These are phyloP conservation scores for Drosophila parabipectinata DNA, from an alignment of 1,140 invertebrate species.

Conservation along the genomic window DNA sequence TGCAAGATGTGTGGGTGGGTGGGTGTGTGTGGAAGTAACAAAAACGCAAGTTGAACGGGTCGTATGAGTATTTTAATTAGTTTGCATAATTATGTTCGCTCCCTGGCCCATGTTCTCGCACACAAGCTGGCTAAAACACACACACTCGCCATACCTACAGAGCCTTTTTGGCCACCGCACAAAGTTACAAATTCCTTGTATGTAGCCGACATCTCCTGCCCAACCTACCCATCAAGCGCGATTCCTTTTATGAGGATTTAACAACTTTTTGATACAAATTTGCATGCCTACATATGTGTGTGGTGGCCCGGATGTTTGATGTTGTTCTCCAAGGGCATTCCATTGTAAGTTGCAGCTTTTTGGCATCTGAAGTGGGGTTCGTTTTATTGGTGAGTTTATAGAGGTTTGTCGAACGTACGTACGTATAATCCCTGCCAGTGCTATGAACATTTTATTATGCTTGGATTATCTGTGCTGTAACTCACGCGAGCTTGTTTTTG, in stretches of 20 bases:
- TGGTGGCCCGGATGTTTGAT: conserved; percentile 12
- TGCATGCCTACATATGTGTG: conserved; percentile 15
- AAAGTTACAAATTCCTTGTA: conserved; percentile 63
- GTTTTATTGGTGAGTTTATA: conserved; percentile 72
- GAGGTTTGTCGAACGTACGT: conserved; percentile 51
- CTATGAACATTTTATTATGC: conserved; percentile 20
- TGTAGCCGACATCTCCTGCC: conserved; percentile 25
- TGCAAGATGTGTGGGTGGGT: conserved; percentile 2
- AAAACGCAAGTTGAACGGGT: conserved; percentile 57
- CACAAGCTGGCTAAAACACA: background rate
- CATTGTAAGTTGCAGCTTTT: conserved; percentile 35
- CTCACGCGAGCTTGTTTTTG: background rate
- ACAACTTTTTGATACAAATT: conserved; percentile 71
- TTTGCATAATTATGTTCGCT: conserved; percentile 80
- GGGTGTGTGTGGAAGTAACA: conserved; percentile 24
- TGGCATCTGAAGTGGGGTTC: conserved; percentile 2
- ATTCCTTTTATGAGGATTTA: conserved; percentile 51
- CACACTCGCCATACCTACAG: conserved; percentile 11
- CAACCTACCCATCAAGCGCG: conserved; percentile 38
- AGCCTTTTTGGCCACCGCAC: conserved; percentile 48
- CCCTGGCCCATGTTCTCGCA: conserved; percentile 12
- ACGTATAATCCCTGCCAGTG: conserved; percentile 34
- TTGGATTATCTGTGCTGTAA: background rate
- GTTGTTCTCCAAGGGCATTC: conserved; percentile 56
- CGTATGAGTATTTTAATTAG: conserved; percentile 83